Conservation (phyloP, 2,113 vertebrate species). For the Catharus bicknelli region DNA sequence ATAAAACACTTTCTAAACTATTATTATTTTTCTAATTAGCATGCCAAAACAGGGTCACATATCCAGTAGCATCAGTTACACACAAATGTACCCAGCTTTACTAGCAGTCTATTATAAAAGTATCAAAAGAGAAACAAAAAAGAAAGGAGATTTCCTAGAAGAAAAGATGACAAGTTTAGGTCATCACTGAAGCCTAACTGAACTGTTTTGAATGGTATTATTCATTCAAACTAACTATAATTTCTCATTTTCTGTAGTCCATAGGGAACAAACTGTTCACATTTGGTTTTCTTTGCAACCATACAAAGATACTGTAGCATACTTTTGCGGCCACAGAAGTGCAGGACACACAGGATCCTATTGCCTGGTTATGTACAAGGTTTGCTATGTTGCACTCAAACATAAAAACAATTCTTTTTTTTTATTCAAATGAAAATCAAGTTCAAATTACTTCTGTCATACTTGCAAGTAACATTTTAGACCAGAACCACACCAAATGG, state of each 20-base stretch:
- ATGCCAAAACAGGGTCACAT: not conserved
- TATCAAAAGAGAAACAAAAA: not conserved
- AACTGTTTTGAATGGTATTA: not conserved
- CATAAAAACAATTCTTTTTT: not conserved
- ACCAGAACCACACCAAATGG: not conserved
- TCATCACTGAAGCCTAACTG: not conserved
- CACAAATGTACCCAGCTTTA: not conserved
- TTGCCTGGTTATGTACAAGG: not conserved
- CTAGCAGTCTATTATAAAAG: not conserved
- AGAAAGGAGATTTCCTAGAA: not conserved
- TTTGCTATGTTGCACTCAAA: not conserved
- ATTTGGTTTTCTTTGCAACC: slow-evolving; percentile 25
- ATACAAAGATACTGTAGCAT: not conserved
- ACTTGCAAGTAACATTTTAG: not conserved
- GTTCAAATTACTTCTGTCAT: not conserved
- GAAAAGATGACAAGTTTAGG: not conserved
- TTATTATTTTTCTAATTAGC: not conserved
- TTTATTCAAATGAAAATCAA: not conserved
- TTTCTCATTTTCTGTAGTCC: not conserved
- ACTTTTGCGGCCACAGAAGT: slow-evolving; percentile 1
- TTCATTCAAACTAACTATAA: not conserved
- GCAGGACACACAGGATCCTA: not conserved
- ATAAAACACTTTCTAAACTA: not conserved
- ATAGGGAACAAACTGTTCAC: not conserved
- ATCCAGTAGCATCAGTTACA: not conserved